phyloP scores from a whole-genome alignment of 2,797 vertebrate species.

The Neostethus bicornis region DNA sequence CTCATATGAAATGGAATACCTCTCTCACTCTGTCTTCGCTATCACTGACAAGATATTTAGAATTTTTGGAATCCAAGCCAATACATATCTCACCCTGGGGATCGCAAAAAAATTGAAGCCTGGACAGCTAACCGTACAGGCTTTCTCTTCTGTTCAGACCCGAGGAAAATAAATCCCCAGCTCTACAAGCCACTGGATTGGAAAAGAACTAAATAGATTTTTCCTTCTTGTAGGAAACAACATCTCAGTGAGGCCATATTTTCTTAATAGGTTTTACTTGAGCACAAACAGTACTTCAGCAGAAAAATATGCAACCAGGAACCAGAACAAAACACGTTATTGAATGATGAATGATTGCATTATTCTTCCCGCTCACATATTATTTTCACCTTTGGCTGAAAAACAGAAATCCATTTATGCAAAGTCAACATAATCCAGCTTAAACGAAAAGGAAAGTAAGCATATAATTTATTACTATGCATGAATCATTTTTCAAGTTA shows the following conservation, averaged over 20 bases:
- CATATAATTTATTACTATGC: slow-evolving; percentile 40
- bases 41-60: slow-evolving; percentile 57
- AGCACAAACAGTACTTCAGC: slow-evolving; percentile 66
- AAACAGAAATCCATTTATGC: slow-evolving; percentile 51
- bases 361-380: slow-evolving; percentile 40
- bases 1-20: too few species aligned
- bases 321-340: slow-evolving; percentile 65
- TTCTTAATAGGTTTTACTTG: slow-evolving; percentile 72
- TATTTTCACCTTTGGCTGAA: slow-evolving; percentile 57
- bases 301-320: slow-evolving; percentile 67
- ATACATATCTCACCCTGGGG: slow-evolving; percentile 61
- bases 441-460: slow-evolving; percentile 49
- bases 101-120: slow-evolving; percentile 59
- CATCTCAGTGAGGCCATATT: slow-evolving; percentile 63
- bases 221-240: slow-evolving; percentile 59
- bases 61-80: slow-evolving; percentile 49
- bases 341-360: slow-evolving; percentile 69
- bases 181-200: slow-evolving; percentile 71
- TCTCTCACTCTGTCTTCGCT: slow-evolving; percentile 39
- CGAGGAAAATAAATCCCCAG: slow-evolving; percentile 57
- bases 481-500: slow-evolving; percentile 42
- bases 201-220: slow-evolving; percentile 74
- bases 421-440: slow-evolving; percentile 55
- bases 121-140: slow-evolving; percentile 57
- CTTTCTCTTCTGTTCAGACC: slow-evolving; percentile 55